These are phyloP conservation scores for Zaprionus tsacasi DNA, from an alignment of 1,140 invertebrate species.

Conservation along the genomic window DNA sequence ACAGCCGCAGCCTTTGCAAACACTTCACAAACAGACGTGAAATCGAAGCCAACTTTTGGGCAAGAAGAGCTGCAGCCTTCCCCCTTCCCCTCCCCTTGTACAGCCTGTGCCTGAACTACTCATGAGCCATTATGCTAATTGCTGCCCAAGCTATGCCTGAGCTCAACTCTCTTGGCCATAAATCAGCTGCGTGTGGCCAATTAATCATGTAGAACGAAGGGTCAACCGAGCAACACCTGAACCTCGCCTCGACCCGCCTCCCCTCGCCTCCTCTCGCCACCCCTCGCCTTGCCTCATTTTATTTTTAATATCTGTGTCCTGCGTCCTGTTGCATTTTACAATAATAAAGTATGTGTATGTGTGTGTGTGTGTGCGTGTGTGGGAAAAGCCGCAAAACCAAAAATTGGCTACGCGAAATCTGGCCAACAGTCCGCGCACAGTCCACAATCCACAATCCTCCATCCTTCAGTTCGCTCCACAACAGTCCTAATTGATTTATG, in stretches of 20 bases:
- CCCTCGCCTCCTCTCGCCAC: no score
- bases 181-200: slow-evolving; percentile 64
- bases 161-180: slow-evolving; percentile 54
- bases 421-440: slow-evolving; percentile 27
- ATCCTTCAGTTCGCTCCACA: not conserved
- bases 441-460: not conserved
- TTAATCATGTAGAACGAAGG: slow-evolving; percentile 63
- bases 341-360: slow-evolving; percentile 41
- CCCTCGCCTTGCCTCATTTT: slow-evolving; percentile 10
- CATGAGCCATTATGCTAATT: slow-evolving; percentile 67
- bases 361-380: slow-evolving; percentile 6
- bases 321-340: slow-evolving; percentile 11
- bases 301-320: slow-evolving; percentile 37
- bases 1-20: slow-evolving; percentile 64
- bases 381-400: slow-evolving; percentile 77
- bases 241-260: slow-evolving; percentile 25
- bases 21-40: slow-evolving; percentile 71
- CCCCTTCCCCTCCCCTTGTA: not conserved
- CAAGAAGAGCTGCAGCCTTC: not conserved
- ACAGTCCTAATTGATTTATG: slow-evolving; percentile 77
- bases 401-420: slow-evolving; percentile 80
- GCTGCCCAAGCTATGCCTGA: slow-evolving; percentile 35
- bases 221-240: slow-evolving; percentile 57
- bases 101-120: slow-evolving; percentile 14
- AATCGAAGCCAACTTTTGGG: slow-evolving; percentile 13